Conservation (phyloP, 2,113 vertebrate genomes). For the Delphinus delphis region DNA sequence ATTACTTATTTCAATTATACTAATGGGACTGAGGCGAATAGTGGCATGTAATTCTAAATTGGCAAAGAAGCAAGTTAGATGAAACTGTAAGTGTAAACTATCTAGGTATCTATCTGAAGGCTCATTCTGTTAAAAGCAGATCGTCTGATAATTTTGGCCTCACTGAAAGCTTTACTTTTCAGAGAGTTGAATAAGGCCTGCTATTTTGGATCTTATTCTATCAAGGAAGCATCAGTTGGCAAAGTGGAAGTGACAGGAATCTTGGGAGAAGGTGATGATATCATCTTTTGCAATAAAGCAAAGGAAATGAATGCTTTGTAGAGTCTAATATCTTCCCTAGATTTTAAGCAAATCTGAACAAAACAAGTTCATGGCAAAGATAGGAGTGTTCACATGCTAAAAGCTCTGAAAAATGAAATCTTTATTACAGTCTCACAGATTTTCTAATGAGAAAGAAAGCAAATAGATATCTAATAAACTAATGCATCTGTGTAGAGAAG, state of each 20-base stretch:
- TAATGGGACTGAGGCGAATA: background rate
- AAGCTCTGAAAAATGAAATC: background rate
- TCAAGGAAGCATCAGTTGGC: background rate
- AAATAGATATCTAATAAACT: background rate
- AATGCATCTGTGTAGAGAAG: background rate
- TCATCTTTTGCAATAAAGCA: background rate
- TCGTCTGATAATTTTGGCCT: background rate
- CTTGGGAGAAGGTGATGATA: constrained; percentile 24
- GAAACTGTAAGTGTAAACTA: background rate
- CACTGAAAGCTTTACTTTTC: constrained; percentile 7
- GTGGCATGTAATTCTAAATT: background rate
- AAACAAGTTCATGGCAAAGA: constrained; percentile 14
- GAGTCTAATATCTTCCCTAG: background rate
- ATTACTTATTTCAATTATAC: background rate
- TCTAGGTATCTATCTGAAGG: background rate
- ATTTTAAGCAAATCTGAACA: constrained; percentile 48
- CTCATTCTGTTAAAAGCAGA: background rate
- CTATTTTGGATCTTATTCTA: constrained; percentile 33
- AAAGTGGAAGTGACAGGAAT: constrained; percentile 42
- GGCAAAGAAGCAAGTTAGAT: background rate
- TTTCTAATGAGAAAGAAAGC: constrained; percentile 16
- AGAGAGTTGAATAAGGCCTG: background rate
- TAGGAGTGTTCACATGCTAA: background rate
- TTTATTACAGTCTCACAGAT: background rate
- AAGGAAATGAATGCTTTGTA: constrained; percentile 10